A percentile compares a stretch with the other conserved stretches of the same genome.
phyloP scores from a whole-genome alignment of 2,888 invertebrate genomes.

The Noctuana brunneofusca region DNA sequence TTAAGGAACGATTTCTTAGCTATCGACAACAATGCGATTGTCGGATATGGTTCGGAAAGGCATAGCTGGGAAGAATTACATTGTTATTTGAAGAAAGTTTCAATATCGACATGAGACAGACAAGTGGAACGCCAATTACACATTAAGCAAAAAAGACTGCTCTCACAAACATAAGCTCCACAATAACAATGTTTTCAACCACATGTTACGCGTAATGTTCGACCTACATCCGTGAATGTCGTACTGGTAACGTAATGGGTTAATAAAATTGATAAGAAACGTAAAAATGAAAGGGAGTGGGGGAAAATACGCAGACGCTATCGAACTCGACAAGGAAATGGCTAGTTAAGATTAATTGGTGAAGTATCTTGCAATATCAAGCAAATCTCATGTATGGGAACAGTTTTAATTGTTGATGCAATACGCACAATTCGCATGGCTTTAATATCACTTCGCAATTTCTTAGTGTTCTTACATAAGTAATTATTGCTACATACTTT shows the following conservation, averaged over 20 bases:
- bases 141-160: constrained; percentile 23
- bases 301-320: constrained; percentile 19
- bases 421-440: constrained; percentile 53
- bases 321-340: constrained; percentile 30
- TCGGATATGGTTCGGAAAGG: constrained; percentile 30
- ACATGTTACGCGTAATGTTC: constrained; percentile 25
- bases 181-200: constrained; percentile 16
- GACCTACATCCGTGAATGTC: constrained; percentile 36
- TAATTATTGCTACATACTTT: constrained; percentile 46
- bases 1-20: constrained; percentile 17
- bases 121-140: constrained; percentile 26
- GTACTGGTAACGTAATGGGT: constrained; percentile 41
- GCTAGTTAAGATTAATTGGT: constrained; percentile 42
- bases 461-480: constrained; percentile 46
- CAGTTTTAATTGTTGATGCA: constrained; percentile 52
- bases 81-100: constrained; percentile 23
- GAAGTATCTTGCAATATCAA: constrained; percentile 33
- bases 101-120: constrained; percentile 23
- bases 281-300: constrained; percentile 24
- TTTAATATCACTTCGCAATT: constrained; percentile 46
- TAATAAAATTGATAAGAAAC: constrained; percentile 40
- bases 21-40: constrained; percentile 18
- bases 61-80: constrained; percentile 28
- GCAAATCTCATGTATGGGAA: constrained; percentile 42
- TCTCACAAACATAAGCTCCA: constrained; percentile 23